Base-by-base conservation (phyloP, 1,140 invertebrate genomes). In the Caenorhabditis brenneri region DNA sequence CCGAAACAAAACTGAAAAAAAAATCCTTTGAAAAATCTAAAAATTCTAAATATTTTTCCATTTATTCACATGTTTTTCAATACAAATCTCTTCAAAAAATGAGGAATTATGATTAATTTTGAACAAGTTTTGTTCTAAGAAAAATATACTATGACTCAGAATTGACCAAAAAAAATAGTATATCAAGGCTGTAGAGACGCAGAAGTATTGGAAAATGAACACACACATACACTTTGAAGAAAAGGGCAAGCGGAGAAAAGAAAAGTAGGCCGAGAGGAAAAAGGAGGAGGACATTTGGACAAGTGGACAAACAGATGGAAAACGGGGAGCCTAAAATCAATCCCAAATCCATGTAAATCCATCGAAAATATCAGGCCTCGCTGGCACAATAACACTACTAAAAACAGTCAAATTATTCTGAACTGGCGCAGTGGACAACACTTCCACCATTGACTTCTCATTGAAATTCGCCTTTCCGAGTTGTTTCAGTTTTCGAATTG, bases 361-460 rank as follows among this genome's bases (percentile, higher is more conserved):
- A 1, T 15, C 58, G 31, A 36, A 65, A 65, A 55, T 15, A 22
- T 19, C 16, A 1, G 58, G 58, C 5, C 6, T 33, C 15, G 19
- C 7, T 0, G 58, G 58, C 0, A 10, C 10, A 33, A 65, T 65
- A 4, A 65, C 58, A 65, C 1, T 74, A 42, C 65, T 74, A 60
- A 81, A 88, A 16, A 88, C 86, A 12, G 87, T 88, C 22, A 80
- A 22, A 42, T 93, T 93, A 88, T 93, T 93, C 1, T 93, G 88
- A 31, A 93, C 92, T 33, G 93, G 93, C 83, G 90, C 90, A 19
- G 93, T 92, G 12, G 92, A 93, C 9, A 93, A 88, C 0, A 93
- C 93, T 87, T 92, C 91, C 86, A 92, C 93, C 12, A 93, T 60
- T 10, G 88, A 86, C 39, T 88, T 79, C 22, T 88, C 83, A 15